Percentiles rank a stretch among this genome's conserved stretches.
Evolutionary conservation across 1,140 invertebrate species (phyloP).

Genomic region (Trichoplusia ni): DNA sequence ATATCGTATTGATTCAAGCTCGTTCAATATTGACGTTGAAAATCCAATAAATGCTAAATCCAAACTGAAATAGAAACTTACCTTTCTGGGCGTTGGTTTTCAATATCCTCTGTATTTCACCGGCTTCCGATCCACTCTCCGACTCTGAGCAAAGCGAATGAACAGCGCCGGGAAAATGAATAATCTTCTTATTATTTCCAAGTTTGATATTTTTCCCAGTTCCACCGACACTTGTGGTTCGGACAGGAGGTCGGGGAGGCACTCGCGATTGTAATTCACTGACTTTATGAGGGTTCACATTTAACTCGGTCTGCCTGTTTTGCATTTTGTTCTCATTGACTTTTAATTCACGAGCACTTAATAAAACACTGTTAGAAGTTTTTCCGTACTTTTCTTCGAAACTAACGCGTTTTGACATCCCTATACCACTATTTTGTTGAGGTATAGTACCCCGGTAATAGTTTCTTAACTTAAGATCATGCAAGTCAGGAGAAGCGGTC

Average conservation of each 20-base stretch:
- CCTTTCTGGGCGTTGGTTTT: constrained; percentile 72
- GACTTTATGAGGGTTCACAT: constrained; percentile 1
- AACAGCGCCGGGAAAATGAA: constrained; percentile 31
- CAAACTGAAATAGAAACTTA: constrained; percentile 37
- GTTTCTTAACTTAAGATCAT: constrained; percentile 33
- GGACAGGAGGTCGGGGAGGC: constrained; percentile 57
- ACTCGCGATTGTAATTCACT: constrained; percentile 24
- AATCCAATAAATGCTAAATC: no score
- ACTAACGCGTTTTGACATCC: constrained; percentile 58
- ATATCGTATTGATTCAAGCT: no score
- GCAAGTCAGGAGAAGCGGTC: constrained; percentile 31
- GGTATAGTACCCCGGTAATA: constrained; percentile 40
- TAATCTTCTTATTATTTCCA: constrained; percentile 43
- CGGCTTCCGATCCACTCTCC: constrained; percentile 85
- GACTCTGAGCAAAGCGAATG: constrained; percentile 77
- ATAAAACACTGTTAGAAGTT: not conserved
- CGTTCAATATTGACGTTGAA: no score
- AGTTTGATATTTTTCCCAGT: constrained; percentile 38
- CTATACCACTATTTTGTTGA: constrained; percentile 34
- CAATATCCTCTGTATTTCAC: constrained; percentile 84
- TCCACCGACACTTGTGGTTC: constrained; percentile 63
- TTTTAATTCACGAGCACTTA: constrained; percentile 22
- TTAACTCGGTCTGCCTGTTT: not conserved
- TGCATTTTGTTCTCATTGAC: constrained; percentile 1
- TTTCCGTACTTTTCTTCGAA: constrained; percentile 48